Conservation (phyloP, 1,140 invertebrate species). For the Helicoverpa armigera region DNA sequence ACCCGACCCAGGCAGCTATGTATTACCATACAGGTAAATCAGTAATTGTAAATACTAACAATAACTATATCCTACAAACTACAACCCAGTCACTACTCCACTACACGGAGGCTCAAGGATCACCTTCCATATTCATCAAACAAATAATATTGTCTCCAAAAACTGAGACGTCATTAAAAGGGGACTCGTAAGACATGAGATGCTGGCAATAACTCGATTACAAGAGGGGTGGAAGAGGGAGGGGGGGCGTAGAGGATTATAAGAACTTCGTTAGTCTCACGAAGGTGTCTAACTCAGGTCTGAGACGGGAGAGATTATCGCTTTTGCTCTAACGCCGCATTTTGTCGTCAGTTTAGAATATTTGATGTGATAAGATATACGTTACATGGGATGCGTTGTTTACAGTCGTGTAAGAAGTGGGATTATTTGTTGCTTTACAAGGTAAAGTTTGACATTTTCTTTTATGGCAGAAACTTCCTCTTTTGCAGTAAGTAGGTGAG, state of each 20-base stretch:
- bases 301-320: slow-evolving; percentile 81
- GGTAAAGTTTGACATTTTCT: not conserved
- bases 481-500: too few relatives aligned
- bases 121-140: slow-evolving; percentile 51
- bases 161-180: slow-evolving; percentile 61
- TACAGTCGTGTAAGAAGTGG: not conserved
- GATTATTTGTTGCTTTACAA: slow-evolving; percentile 37
- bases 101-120: not conserved
- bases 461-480: too few relatives aligned
- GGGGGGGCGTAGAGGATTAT: slow-evolving; percentile 74
- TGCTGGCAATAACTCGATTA: slow-evolving; percentile 82
- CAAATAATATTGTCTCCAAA: slow-evolving; percentile 49
- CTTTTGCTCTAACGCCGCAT: slow-evolving; percentile 78
- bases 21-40: too few relatives aligned
- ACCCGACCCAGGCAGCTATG: too few relatives aligned
- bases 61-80: not conserved
- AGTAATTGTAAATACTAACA: too few relatives aligned
- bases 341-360: slow-evolving; percentile 69
- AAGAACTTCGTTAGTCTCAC: slow-evolving; percentile 84
- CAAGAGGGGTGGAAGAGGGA: slow-evolving; percentile 59
- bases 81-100: not conserved
- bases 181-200: slow-evolving; percentile 75
- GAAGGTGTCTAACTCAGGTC: slow-evolving; percentile 81
- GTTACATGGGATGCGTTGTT: slow-evolving; percentile 25
- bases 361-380: slow-evolving; percentile 58